Conservation (phyloP, 2,888 invertebrate genomes). For the Siphonodentalium dalli region DNA sequence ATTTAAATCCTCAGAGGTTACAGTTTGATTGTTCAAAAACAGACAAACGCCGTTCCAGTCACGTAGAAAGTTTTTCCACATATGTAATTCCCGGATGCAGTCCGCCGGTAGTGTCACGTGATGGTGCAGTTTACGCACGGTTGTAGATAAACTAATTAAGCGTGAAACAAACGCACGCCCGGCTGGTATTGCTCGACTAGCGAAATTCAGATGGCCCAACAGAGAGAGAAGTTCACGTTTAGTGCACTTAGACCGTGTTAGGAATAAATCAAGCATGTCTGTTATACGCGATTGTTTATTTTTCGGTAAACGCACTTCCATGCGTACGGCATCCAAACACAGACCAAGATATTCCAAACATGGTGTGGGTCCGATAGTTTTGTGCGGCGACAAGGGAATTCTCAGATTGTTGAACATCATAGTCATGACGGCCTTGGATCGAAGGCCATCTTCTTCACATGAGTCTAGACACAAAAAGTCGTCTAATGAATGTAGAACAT, state of each 20-base stretch:
- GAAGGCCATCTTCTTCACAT: conserved; percentile 7
- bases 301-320: conserved; percentile 18
- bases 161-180: conserved; percentile 17
- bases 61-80: conserved; percentile 5
- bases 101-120: not conserved
- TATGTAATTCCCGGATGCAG: not conserved
- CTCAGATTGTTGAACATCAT: conserved; percentile 18
- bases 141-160: conserved; percentile 14
- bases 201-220: conserved; percentile 25
- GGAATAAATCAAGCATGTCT: conserved; percentile 1
- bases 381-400: conserved; percentile 21
- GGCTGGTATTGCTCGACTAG: conserved; percentile 6
- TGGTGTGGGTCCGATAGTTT: conserved; percentile 21
- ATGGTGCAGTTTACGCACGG: conserved; percentile 12
- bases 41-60: no score
- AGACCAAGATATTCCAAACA: conserved; percentile 25
- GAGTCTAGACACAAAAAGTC: conserved; percentile 25
- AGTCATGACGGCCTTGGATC: conserved; percentile 22
- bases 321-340: conserved; percentile 24
- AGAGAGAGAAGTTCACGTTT: conserved; percentile 18
- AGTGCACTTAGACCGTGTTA: not conserved
- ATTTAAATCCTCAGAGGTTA: no score
- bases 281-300: conserved; percentile 21
- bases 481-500: conserved; percentile 26
- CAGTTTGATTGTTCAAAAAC: no score